Conservation (phyloP, 2,797 vertebrate genomes). For the Chaenodraco wilsoni region DNA sequence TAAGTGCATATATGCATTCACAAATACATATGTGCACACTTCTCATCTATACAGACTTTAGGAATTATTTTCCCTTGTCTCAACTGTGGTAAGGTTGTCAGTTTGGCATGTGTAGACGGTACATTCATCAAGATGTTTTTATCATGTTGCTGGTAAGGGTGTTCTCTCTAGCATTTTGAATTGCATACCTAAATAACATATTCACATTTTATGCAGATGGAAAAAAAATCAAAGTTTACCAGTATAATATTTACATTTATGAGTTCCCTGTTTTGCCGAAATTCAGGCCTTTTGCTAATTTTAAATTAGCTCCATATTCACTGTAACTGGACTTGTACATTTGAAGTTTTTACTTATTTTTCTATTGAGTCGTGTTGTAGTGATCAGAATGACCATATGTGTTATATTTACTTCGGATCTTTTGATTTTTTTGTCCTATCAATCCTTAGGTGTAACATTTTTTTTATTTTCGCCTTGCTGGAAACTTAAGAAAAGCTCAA, state of each 20-base stretch:
- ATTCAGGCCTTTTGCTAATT: neutral
- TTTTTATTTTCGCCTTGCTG: neutral
- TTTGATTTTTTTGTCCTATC: neutral
- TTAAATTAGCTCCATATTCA: neutral
- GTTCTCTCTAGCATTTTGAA: neutral
- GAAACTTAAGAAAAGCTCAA: neutral
- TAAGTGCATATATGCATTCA: conserved; percentile 65
- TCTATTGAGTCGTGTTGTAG: neutral
- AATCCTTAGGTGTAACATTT: neutral
- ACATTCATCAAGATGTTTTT: conserved; percentile 3
- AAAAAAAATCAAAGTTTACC: neutral
- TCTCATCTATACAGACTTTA: conserved; percentile 21
- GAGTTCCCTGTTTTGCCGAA: neutral
- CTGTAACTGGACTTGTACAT: neutral
- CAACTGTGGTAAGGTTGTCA: conserved; percentile 16
- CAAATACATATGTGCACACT: conserved; percentile 58
- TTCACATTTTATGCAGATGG: neutral
- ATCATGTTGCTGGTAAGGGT: neutral
- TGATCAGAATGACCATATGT: neutral
- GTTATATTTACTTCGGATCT: neutral
- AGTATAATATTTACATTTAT: neutral
- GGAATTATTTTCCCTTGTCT: conserved; percentile 36
- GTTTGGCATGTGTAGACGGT: conserved; percentile 2
- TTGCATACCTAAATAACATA: neutral
- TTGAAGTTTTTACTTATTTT: neutral